Percentiles rank a stretch among this genome's conserved stretches.
phyloP scores from a whole-genome alignment of 2,888 invertebrate species.

The Saturnia japonica region DNA sequence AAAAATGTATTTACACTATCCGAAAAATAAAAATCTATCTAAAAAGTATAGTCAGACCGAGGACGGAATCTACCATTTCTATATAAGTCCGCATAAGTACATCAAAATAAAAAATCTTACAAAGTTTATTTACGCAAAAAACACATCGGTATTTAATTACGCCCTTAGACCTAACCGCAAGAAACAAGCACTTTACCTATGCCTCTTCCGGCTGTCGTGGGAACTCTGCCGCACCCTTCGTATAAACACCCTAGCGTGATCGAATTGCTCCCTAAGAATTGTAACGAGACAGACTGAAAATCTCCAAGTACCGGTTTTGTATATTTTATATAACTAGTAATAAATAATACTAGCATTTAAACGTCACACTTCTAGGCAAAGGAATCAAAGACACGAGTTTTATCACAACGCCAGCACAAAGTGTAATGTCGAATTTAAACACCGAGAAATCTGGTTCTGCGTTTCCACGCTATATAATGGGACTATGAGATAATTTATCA shows the following conservation, averaged over 20 bases:
- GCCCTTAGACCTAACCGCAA: conserved; percentile 23
- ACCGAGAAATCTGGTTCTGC: too few relatives aligned
- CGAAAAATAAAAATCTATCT: too few relatives aligned
- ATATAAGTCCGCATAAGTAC: not conserved
- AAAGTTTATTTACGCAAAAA: not conserved
- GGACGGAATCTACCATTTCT: too few relatives aligned
- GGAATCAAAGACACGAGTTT: too few relatives aligned
- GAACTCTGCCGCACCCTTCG: conserved; percentile 35
- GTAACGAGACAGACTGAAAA: not conserved
- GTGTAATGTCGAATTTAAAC: too few relatives aligned
- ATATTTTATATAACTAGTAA: not conserved
- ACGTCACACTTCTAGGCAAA: too few relatives aligned
- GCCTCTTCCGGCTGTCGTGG: conserved; percentile 41
- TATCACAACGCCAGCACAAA: too few relatives aligned
- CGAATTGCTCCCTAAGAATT: conserved; percentile 35
- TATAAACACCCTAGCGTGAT: conserved; percentile 18
- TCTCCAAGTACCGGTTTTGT: not conserved
- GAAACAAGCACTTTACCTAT: conserved; percentile 14
- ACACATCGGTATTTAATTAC: not conserved
- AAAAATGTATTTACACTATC: too few relatives aligned
- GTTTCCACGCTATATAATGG: too few relatives aligned
- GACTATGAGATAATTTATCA: too few relatives aligned
- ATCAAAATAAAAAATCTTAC: not conserved
- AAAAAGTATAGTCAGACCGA: not conserved
- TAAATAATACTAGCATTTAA: too few relatives aligned